Conservation (phyloP, 2,797 vertebrate genomes). For the Nyctalus aviator region DNA sequence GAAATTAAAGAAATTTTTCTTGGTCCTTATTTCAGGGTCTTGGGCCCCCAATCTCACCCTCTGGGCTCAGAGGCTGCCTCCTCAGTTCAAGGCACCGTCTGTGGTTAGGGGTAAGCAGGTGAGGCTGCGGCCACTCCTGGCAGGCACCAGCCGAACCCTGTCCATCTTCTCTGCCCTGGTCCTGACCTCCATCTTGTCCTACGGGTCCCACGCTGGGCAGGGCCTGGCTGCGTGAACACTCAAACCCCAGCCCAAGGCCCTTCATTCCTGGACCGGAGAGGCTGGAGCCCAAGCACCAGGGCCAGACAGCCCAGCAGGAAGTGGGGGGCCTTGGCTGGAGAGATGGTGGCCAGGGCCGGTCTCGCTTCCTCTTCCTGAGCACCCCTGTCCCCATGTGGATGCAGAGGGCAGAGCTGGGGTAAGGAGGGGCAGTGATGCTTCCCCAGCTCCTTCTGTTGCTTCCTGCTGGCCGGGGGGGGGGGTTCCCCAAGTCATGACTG, state of each 20-base stretch:
- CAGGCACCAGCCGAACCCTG: not conserved
- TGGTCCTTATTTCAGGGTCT: not conserved
- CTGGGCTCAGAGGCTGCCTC: slow-evolving; percentile 56
- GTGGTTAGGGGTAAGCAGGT: slow-evolving; percentile 30
- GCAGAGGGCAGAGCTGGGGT: not conserved
- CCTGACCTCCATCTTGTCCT: not conserved
- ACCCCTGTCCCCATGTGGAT: not conserved
- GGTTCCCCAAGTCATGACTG: not conserved
- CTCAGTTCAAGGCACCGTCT: slow-evolving; percentile 79
- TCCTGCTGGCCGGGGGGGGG: not conserved
- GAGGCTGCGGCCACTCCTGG: slow-evolving; percentile 11
- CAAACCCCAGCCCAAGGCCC: not conserved
- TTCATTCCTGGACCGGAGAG: not conserved
- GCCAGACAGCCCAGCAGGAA: slow-evolving; percentile 37
- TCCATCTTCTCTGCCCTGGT: not conserved
- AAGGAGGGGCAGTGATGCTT: not conserved
- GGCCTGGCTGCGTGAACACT: slow-evolving; percentile 8
- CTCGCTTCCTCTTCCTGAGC: not conserved
- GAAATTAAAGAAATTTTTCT: slow-evolving; percentile 38
- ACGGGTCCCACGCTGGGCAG: slow-evolving; percentile 44
- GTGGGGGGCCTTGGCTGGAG: not conserved
- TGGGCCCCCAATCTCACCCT: not conserved
- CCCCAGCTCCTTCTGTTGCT: not conserved
- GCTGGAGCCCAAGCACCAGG: slow-evolving; percentile 61
- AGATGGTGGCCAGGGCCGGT: not conserved